Evolutionary conservation across 1,140 invertebrate species (phyloP), one percentile per base, ranked within the genome.

Genomic region (Pararge aegeria): DNA sequence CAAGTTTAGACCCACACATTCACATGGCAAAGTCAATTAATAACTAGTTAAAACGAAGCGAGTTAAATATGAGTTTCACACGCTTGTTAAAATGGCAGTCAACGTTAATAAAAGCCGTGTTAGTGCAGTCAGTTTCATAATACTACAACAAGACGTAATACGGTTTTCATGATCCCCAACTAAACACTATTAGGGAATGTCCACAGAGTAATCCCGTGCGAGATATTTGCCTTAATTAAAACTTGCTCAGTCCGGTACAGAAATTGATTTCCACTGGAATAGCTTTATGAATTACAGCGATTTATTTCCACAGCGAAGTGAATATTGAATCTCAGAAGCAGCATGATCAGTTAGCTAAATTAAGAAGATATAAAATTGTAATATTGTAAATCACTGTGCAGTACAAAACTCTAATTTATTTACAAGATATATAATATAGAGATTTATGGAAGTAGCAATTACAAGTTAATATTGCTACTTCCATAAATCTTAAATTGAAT

Each of bases 211-310:
- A 73, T 75, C 66, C 61, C 75, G 72, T 77, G 64, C 70, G 67
- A 78, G 75, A 79, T 80, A 82, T 84, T 78, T 76, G 71, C 73
- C 68, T 82, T 84, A 82, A 84, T 84, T 82, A 80, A 84, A 84
- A 80, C 77, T 84, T 78, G 74, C 68, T 71, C 76, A 59, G 60
- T 59, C 66, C 52, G 29, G 59, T 58, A 58, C 44, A 66, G 48
- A 74, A 73, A 67, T 68, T 61, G 58, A 66, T 68, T 73, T 66
- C 40, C 48, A 54, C 71, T 71, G 66, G 73, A 78, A 69, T 51
- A 52, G 66, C 57, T 64, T 63, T 54, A 63, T 56, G 46, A 46
- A 46, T 40, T 42, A 55, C 21, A 16, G 38, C 37, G 27, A 65
- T 56, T 65, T 60, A 61, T 52, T 46, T 20, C 21, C 12, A 19